Evolutionary conservation across 2,888 invertebrate genomes (phyloP), one percentile per base, ranked within the genome.

Genomic region (Merodon equestris): DNA sequence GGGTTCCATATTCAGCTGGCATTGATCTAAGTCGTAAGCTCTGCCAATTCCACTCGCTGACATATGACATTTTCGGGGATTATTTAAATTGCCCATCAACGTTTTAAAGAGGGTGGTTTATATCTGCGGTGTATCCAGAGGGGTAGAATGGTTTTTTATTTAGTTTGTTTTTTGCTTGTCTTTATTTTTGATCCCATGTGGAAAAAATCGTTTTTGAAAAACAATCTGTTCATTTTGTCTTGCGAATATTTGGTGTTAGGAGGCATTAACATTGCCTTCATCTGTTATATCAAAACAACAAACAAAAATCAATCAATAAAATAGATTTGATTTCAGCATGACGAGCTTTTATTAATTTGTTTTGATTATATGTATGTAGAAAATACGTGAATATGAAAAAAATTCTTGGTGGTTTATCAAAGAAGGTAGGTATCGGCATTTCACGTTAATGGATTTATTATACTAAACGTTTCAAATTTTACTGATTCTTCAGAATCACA

Each of bases 31-130:
- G 42, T 42, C 54, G 19, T 45, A 54, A 71, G 58, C 60, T 56
- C 36, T 50, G 50, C 1, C 57, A 61, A 77, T 70, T 45, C 48
- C 63, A 70, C 63, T 72, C 51, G 68, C 71, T n/a, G 74, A 64
- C 79, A 79, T 70, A 79, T 81, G 81, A 75, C 72, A 75, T 68
- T 79, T 79, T 75, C 14, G 47, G 60, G 71, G 75, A 82, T 82
- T 82, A 82, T 83, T 82, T 82, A 75, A 82, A 83, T 82, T 77
- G 48, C 15, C 54, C 42, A 9, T 71, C 44, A 48, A 72, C 47
- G 15, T 51, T 67, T 45, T 45, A 15, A 64, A 70, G 77, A 64
- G 79, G 73, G 79, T 79, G 64, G 60, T 57, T 40, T 34, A 13
- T 27, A 7, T 45, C 38, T 64, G 73, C 42, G 73, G 67, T 44